Percentiles rank a stretch among this genome's conserved stretches.
These are phyloP conservation scores for Pagetopsis macropterus DNA, from an alignment of 2,797 vertebrate genomes.

Conservation along the genomic window DNA sequence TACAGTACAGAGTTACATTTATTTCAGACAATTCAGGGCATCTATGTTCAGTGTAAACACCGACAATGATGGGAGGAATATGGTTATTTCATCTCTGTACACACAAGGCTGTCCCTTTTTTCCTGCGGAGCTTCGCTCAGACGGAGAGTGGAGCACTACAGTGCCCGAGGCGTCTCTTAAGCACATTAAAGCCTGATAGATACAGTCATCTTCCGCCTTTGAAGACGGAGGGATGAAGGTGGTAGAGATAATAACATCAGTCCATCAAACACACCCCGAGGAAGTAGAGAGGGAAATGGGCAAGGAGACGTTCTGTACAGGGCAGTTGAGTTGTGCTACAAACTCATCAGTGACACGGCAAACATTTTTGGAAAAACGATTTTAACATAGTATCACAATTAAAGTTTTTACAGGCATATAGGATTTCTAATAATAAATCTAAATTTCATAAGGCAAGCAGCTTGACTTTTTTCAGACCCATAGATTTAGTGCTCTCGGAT, in stretches of 20 bases:
- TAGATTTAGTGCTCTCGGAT: neutral
- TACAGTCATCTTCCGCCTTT: conserved; percentile 63
- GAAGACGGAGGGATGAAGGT: conserved; percentile 63
- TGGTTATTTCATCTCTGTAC: conserved; percentile 41
- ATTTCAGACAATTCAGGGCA: conserved; percentile 1
- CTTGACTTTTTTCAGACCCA: neutral
- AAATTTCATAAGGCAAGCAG: neutral
- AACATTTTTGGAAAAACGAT: neutral
- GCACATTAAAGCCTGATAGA: conserved; percentile 62
- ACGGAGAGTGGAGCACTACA: conserved; percentile 39
- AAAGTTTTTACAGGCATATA: neutral
- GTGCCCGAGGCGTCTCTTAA: conserved; percentile 61
- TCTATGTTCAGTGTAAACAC: conserved; percentile 16
- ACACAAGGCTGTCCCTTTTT: conserved; percentile 13
- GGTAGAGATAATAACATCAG: conserved; percentile 73
- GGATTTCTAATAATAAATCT: neutral
- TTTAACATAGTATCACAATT: neutral
- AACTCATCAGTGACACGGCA: neutral
- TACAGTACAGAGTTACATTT: conserved; percentile 6
- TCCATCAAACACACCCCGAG: conserved; percentile 64
- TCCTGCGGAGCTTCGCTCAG: conserved; percentile 20
- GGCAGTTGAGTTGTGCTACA: conserved; percentile 6
- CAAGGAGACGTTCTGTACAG: conserved; percentile 8
- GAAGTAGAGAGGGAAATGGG: conserved; percentile 24
- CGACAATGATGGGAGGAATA: conserved; percentile 36